A percentile compares a stretch with the other conserved stretches of the same genome.
Evolutionary conservation across 1,140 invertebrate species (phyloP).

Genomic region (Ooceraea biroi): DNA sequence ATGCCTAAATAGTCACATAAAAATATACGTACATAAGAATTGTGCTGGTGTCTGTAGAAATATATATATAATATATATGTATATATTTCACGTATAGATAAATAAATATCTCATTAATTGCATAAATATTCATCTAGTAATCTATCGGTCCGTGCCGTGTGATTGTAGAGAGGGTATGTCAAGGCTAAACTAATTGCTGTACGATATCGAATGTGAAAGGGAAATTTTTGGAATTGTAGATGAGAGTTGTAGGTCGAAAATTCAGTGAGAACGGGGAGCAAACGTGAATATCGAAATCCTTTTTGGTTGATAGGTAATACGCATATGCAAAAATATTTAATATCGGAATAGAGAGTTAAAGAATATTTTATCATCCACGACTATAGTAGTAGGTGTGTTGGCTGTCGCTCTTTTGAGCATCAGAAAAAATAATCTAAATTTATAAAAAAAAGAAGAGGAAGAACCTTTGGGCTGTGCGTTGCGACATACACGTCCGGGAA

Average conservation of each 20-base stretch:
- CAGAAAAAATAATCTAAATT: conserved; percentile 28
- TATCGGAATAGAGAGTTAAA: neutral
- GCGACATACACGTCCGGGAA: conserved; percentile 37
- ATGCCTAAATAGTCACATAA: conserved; percentile 62
- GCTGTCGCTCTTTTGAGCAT: conserved; percentile 24
- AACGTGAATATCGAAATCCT: neutral
- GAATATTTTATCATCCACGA: neutral
- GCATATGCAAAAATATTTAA: neutral
- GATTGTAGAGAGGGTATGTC: conserved; percentile 54
- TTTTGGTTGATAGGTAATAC: neutral
- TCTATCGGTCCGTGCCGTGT: conserved; percentile 52
- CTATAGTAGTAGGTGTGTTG: too few relatives aligned
- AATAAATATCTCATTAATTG: conserved; percentile 34
- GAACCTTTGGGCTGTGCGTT: conserved; percentile 15
- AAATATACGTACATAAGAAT: conserved; percentile 58
- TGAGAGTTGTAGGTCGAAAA: conserved; percentile 25
- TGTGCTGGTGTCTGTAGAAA: conserved; percentile 49
- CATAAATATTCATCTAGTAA: conserved; percentile 37
- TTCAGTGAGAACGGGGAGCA: neutral
- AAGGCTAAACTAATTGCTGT: conserved; percentile 68
- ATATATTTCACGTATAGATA: conserved; percentile 33
- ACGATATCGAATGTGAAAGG: conserved; percentile 53
- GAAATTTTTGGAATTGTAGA: conserved; percentile 1
- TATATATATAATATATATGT: conserved; percentile 3
- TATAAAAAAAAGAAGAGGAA: conserved; percentile 36